Evolutionary conservation across 2,888 invertebrate genomes (phyloP).

Genomic region (Callyntrura guangdongensis): DNA sequence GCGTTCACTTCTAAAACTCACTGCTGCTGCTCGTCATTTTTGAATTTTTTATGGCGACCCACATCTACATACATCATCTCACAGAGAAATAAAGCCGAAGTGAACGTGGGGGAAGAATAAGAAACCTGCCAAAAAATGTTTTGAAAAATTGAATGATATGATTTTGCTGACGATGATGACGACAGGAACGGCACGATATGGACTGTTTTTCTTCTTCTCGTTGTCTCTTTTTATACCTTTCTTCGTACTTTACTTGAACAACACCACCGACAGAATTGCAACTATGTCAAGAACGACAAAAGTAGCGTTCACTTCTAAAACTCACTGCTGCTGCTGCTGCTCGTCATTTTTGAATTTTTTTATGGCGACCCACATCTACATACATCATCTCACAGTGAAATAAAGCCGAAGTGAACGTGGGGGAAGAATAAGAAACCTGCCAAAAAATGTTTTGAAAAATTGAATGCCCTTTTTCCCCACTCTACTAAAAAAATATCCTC

Average conservation of each 20-base stretch:
- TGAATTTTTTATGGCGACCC: conserved; percentile 59
- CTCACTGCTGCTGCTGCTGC: not conserved
- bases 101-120: not conserved
- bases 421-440: conserved; percentile 51
- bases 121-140: conserved; percentile 73
- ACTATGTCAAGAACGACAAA: conserved; percentile 44
- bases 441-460: conserved; percentile 74
- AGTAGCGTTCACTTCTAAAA: not conserved
- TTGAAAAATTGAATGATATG: conserved; percentile 65
- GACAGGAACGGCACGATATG: not conserved
- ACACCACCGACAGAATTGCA: not conserved
- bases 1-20: conserved; percentile 2
- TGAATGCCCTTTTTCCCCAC: conserved; percentile 19
- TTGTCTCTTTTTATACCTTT: not conserved
- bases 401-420: not conserved
- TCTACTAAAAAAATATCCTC: too few relatives aligned
- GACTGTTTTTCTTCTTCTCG: not conserved
- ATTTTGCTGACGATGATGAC: too few relatives aligned
- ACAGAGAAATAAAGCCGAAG: not conserved
- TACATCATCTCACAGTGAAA: conserved; percentile 11
- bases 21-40: not conserved
- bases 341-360: conserved; percentile 8
- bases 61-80: conserved; percentile 52
- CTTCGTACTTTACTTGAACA: not conserved
- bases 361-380: conserved; percentile 65